Evolutionary conservation across 2,888 invertebrate species (phyloP).

Genomic region (Kuschelorhynchus macadamiae): DNA sequence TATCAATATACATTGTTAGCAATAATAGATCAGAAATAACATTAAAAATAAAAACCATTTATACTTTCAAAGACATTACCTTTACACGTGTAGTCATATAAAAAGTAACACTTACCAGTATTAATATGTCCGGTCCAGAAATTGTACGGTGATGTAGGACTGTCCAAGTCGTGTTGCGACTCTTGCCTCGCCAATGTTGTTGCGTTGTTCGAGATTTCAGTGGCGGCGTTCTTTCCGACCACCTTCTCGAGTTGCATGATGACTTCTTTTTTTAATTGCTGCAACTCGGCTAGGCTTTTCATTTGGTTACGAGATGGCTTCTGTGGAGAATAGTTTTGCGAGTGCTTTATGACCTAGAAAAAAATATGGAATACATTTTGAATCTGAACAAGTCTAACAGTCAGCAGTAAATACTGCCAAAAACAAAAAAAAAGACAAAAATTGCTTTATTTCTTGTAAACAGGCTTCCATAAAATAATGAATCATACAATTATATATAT

Average conservation of each 20-base stretch:
- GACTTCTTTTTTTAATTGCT: slow-evolving; percentile 75
- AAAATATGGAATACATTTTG: background rate
- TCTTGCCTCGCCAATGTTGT: slow-evolving; percentile 66
- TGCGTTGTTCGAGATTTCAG: slow-evolving; percentile 66
- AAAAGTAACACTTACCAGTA: slow-evolving; percentile 50
- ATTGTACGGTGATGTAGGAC: slow-evolving; percentile 65
- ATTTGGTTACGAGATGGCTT: slow-evolving; percentile 63
- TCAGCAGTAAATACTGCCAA: too few species aligned
- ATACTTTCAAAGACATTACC: too few species aligned
- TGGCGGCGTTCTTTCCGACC: slow-evolving; percentile 70
- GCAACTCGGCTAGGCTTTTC: slow-evolving; percentile 73
- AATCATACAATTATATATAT: too few species aligned
- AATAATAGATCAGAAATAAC: too few species aligned
- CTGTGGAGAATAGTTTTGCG: slow-evolving; percentile 54
- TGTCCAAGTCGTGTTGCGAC: slow-evolving; percentile 63
- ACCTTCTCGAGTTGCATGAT: slow-evolving; percentile 75
- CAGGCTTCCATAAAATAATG: too few species aligned
- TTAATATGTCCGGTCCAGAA: slow-evolving; percentile 64
- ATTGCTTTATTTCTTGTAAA: too few species aligned
- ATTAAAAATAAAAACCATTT: too few species aligned
- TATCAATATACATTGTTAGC: too few species aligned
- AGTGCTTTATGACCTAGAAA: slow-evolving; percentile 57
- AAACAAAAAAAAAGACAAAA: too few species aligned
- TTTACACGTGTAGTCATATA: too few species aligned
- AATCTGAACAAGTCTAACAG: too few species aligned